Evolutionary conservation across 2,113 vertebrate genomes (phyloP).

Genomic region (Talpa occidentalis): DNA sequence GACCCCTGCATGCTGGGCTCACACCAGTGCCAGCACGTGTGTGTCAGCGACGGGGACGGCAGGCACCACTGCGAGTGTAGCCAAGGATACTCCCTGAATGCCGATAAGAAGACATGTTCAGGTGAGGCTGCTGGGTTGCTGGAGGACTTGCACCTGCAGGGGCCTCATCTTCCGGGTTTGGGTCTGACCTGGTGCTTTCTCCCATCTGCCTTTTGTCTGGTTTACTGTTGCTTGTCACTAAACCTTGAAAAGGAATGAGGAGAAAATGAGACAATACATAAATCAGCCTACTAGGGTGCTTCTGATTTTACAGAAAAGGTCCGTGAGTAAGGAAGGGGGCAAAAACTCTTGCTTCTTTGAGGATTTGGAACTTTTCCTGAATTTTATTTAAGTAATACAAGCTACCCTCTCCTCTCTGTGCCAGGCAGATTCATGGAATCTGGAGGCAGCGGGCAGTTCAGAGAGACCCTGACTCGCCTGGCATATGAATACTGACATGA

Average conservation of each 20-base stretch:
- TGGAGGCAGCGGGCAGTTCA: not conserved
- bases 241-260: not conserved
- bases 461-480: not conserved
- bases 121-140: slow-evolving; percentile 80
- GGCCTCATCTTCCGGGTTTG: rapidly evolving
- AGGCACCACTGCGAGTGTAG: slow-evolving; percentile 91
- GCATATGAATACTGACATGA: not conserved
- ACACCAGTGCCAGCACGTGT: slow-evolving; percentile 93
- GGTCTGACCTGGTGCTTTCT: not conserved
- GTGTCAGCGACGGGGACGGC: slow-evolving; percentile 85
- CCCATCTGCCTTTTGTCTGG: not conserved
- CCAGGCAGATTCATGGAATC: not conserved
- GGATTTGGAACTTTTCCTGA: not conserved
- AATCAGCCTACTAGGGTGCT: not conserved
- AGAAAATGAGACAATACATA: not conserved
- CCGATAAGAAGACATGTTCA: slow-evolving; percentile 91
- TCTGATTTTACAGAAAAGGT: not conserved
- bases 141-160: not conserved
- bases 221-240: not conserved
- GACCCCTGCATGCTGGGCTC: slow-evolving; percentile 88
- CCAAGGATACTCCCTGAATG: slow-evolving; percentile 89
- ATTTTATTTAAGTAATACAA: not conserved
- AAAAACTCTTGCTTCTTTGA: not conserved
- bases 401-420: not conserved
- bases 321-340: not conserved